Base-by-base conservation (phyloP, 2,888 invertebrate species). In the Camponotus fellah region DNA sequence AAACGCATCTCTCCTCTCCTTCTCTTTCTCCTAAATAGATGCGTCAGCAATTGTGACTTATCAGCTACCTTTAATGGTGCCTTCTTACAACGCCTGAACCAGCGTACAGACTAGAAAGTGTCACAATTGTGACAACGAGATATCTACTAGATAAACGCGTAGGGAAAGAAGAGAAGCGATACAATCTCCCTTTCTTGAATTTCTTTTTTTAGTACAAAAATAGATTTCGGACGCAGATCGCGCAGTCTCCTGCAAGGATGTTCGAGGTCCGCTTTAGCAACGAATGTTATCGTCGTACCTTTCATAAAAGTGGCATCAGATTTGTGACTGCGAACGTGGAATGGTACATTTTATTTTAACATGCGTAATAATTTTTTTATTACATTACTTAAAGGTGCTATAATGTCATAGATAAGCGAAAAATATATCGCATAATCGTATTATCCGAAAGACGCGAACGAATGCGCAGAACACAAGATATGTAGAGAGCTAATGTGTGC, bases 151-250 rank as follows among this genome's bases (percentile, higher is more conserved):
- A 82, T 14, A 65, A 37, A 66, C 12, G 37, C 84, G 37, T 82
- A 69, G 75, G 58, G 82, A 82, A 49, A 14, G 4, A 37, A 82
- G 74, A n/a, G 66, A 81, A 53, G 60, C 46, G 37, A 53, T 37
- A 69, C 46, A 64, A 43, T 21, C 43, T 53, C 69, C 53, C 77
- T 17, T 65, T 74, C 43, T 26, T 32, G n/a, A 77, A 49, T 77
- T 69, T 76, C 10, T 40, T 26, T 56, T 76, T 89, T 92, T 92
- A 89, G 91, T 93, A 93, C 88, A 93, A 93, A 93, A 93, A 93
- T 93, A 93, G 92, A 93, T 91, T 91, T 91, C 91, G 91, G 90
- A 89, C 90, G 84, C 76, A 75, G 85, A 88, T 89, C 69, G 82
- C 89, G 90, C 84, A 90, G 84, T 71, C 88, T 88, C 88, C 81